Evolutionary conservation across 2,113 vertebrate genomes (phyloP), one percentile per base, ranked within the genome.

Genomic region (Antidorcas marsupialis): DNA sequence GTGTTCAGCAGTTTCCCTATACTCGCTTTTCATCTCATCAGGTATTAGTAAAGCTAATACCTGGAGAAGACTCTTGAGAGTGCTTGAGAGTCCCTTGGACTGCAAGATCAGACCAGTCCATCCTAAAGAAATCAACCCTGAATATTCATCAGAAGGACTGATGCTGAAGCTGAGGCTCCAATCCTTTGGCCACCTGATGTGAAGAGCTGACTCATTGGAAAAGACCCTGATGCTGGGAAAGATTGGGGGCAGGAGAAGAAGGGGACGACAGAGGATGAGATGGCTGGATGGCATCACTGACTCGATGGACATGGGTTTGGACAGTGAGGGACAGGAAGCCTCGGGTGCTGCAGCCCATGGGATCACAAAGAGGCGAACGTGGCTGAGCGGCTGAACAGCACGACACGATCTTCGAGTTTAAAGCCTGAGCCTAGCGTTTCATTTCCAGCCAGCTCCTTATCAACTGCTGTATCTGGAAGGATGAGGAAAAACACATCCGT

Each of bases 1-100:
- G 4, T 2, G 1, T 55, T 21, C 21, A 1, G 57, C 36, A 3
- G 3, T 13, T 50, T 28, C 43, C 62, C 50, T 78, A 2, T 12
- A 5, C 47, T 5, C 6, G 4, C 64, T 6, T 45, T 55, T 55
- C 36, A 1, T 36, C 50, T 57, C 27, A 4, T 60, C 4, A 4
- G 79, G 55, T 21, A 33, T 28, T 60, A 45, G 21, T 11, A 5
- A 82, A 45, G 36, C 50, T 16, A 19, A 36, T 57, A 7, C 33
- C 64, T 71, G n/a, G n/a, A 71, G n/a, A 36, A 71, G 64, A 71
- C 33, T 71, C 64, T 36, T 19, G n/a, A 67, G 62, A 67, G 62
- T 67, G 30, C 15, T 64, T 64, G 15, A 10, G 14, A n/a, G 64
- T 67, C n/a, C 64, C n/a, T 71, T 19, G 64, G 64, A 36, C 9